phyloP scores from a whole-genome alignment of 2,888 invertebrate species.

The Acronicta leporina region DNA sequence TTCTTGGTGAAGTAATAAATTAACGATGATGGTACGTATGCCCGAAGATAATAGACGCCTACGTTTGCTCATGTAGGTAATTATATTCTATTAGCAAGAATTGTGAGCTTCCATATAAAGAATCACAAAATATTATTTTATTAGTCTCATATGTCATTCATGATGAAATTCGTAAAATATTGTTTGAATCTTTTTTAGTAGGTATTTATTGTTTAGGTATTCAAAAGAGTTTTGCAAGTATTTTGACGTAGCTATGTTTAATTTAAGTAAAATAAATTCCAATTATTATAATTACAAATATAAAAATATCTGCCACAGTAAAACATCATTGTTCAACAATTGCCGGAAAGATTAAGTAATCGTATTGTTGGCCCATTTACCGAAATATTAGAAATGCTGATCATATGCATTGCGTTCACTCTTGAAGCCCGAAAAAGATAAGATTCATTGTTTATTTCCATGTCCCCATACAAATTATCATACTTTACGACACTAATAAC shows the following conservation, averaged over 20 bases:
- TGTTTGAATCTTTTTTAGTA: too few species aligned
- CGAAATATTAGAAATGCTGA: not conserved
- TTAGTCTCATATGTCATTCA: conserved; percentile 36
- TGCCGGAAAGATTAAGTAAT: not conserved
- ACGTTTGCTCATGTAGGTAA: conserved; percentile 23
- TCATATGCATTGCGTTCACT: too few species aligned
- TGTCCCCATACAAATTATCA: conserved; percentile 11
- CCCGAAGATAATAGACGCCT: conserved; percentile 29
- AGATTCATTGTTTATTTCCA: not conserved
- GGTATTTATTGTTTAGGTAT: too few species aligned
- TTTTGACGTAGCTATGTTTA: too few species aligned
- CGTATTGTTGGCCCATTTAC: not conserved
- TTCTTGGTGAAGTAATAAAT: too few species aligned
- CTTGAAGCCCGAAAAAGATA: not conserved
- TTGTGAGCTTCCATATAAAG: conserved; percentile 39
- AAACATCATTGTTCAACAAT: not conserved
- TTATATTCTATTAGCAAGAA: conserved; percentile 28
- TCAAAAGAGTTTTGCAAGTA: too few species aligned
- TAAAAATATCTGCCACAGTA: not conserved
- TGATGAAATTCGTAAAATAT: conserved; percentile 7
- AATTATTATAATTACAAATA: not conserved
- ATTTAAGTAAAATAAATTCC: too few species aligned
- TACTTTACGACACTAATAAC: conserved; percentile 28
- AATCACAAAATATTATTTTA: conserved; percentile 30
- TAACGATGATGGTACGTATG: not conserved